These are phyloP conservation scores for Latrodectus geometricus DNA, from an alignment of 1,140 invertebrate species.

Conservation along the genomic window DNA sequence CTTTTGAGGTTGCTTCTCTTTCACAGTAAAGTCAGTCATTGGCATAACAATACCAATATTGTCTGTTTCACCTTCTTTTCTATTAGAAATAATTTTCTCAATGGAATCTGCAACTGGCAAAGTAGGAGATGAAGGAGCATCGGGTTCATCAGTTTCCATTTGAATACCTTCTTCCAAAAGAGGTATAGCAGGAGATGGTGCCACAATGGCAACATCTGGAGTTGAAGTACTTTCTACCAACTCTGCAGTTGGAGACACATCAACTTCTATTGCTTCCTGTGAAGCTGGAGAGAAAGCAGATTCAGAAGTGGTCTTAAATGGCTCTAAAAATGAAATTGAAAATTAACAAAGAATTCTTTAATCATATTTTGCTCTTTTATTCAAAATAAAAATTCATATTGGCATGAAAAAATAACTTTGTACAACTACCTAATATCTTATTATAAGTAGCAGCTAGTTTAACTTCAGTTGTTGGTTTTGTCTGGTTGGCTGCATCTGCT, in stretches of 20 bases:
- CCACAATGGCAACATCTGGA: constrained; percentile 39
- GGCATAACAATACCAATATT: constrained; percentile 48
- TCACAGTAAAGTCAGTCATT: constrained; percentile 18
- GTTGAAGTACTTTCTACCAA: constrained; percentile 11
- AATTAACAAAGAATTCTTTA: not conserved
- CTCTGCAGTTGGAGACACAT: not conserved
- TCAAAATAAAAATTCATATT: not conserved
- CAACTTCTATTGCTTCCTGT: constrained; percentile 27
- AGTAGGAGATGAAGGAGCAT: not conserved
- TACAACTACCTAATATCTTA: constrained; percentile 40
- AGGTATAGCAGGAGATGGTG: constrained; percentile 48
- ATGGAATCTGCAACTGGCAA: constrained; percentile 14
- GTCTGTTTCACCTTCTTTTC: constrained; percentile 35
- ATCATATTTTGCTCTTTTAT: too few relatives aligned
- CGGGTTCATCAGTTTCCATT: constrained; percentile 23
- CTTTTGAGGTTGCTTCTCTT: constrained; percentile 72
- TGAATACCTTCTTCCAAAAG: constrained; percentile 20
- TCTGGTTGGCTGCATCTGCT: constrained; percentile 80
- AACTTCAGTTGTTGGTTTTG: constrained; percentile 69
- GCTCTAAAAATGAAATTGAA: constrained; percentile 10
- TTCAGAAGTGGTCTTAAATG: constrained; percentile 43
- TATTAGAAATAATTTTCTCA: constrained; percentile 34
- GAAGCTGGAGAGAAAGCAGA: constrained; percentile 37
- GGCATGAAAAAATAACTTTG: not conserved
- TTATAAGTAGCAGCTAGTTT: constrained; percentile 53